Percentiles rank a stretch among this genome's conserved stretches.
These are phyloP conservation scores for Scaptomyza tumidula DNA, from an alignment of 2,888 invertebrate species.

Conservation along the genomic window DNA sequence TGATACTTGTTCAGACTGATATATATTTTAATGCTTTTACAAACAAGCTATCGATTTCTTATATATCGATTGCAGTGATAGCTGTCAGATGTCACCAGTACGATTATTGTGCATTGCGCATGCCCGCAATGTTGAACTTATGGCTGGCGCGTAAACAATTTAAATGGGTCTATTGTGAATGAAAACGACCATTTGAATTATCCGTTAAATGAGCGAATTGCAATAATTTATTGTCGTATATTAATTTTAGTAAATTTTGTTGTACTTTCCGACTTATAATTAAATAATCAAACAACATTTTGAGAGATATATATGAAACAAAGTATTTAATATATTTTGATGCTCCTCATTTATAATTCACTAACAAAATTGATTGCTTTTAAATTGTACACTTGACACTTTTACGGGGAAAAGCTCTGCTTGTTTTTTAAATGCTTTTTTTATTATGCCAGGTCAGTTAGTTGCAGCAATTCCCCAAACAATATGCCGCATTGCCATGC, in stretches of 20 bases:
- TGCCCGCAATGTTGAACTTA: conserved; percentile 26
- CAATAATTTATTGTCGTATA: no score
- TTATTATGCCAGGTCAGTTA: conserved; percentile 14
- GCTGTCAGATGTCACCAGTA: conserved; percentile 30
- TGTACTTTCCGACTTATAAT: neutral
- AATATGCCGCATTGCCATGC: conserved; percentile 15
- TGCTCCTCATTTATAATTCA: neutral
- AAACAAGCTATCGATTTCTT: conserved; percentile 11
- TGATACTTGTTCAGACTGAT: neutral
- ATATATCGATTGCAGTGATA: conserved; percentile 29
- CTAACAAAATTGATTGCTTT: neutral
- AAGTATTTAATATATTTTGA: neutral
- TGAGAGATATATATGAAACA: neutral
- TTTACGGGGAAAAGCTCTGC: neutral
- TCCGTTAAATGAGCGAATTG: conserved; percentile 24
- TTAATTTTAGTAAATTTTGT: neutral
- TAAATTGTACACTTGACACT: neutral
- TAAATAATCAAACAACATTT: neutral
- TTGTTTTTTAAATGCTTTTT: neutral
- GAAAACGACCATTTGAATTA: neutral
- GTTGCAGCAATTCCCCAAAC: conserved; percentile 38
- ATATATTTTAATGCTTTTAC: neutral
- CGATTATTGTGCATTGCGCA: neutral
- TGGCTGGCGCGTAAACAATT: conserved; percentile 2
- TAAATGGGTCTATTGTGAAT: conserved; percentile 22